Conservation (phyloP, 2,113 vertebrate species). For the Cyanoramphus novaezelandiae region DNA sequence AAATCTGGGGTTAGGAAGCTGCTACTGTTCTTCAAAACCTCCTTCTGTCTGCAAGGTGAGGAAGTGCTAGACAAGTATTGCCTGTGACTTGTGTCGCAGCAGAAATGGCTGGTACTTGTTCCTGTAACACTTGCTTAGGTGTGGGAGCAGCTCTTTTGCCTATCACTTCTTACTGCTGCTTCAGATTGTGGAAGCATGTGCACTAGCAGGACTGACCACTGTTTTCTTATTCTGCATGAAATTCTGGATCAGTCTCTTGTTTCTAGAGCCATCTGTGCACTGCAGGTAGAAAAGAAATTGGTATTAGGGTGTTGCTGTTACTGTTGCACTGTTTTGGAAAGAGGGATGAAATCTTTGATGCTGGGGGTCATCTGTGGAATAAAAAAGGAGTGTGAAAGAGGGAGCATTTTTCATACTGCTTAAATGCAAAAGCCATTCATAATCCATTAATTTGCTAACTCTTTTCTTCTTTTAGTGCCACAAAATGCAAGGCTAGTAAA, state of each 20-base stretch:
- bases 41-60: neutral
- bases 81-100: accelerated
- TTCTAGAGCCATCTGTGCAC: neutral
- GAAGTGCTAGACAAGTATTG: neutral
- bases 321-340: neutral
- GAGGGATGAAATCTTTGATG: neutral
- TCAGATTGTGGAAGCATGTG: neutral
- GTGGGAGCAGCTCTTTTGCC: neutral
- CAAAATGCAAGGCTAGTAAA: neutral
- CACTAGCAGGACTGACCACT: neutral
- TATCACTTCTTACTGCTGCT: neutral
- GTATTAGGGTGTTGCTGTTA: neutral
- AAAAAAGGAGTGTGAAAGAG: neutral
- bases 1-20: neutral
- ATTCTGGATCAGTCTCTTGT: neutral
- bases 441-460: neutral
- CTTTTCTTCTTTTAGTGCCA: neutral
- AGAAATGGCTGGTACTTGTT: neutral
- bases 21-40: neutral
- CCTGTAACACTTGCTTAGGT: neutral
- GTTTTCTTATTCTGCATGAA: neutral
- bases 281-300: too few relatives aligned
- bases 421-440: neutral
- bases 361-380: neutral
- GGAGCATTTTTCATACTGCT: neutral